A percentile compares a stretch with the other conserved stretches of the same genome.
phyloP scores from a whole-genome alignment of 2,888 invertebrate species.

The Troides helena region DNA sequence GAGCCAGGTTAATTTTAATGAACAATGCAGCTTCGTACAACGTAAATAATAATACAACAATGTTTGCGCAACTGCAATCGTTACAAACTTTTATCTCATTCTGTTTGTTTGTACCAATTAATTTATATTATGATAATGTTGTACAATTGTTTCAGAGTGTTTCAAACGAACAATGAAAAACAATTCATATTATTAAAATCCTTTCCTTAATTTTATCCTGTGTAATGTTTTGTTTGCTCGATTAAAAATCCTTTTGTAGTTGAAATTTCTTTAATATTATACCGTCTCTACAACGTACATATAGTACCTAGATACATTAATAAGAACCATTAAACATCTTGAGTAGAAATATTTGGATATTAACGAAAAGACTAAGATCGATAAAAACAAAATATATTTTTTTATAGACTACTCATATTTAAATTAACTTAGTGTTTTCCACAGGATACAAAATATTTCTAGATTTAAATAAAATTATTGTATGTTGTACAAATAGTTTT shows the following conservation, averaged over 20 bases:
- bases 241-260: no score
- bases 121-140: background rate
- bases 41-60: conserved; percentile 1
- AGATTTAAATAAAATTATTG: background rate
- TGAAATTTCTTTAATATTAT: no score
- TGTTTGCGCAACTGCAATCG: conserved; percentile 1
- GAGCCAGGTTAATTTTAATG: conserved; percentile 2
- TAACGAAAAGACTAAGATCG: no score
- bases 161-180: background rate
- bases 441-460: background rate
- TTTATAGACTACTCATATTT: background rate
- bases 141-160: background rate
- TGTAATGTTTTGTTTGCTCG: no score
- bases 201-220: background rate
- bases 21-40: conserved; percentile 1
- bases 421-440: background rate
- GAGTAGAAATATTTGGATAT: no score
- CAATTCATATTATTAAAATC: background rate
- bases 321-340: no score
- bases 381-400: background rate
- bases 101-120: background rate
- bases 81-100: background rate
- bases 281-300: no score
- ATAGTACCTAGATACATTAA: no score
- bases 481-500: background rate